Conservation (phyloP, 2,888 invertebrate species). For the Tridacna crocea region DNA sequence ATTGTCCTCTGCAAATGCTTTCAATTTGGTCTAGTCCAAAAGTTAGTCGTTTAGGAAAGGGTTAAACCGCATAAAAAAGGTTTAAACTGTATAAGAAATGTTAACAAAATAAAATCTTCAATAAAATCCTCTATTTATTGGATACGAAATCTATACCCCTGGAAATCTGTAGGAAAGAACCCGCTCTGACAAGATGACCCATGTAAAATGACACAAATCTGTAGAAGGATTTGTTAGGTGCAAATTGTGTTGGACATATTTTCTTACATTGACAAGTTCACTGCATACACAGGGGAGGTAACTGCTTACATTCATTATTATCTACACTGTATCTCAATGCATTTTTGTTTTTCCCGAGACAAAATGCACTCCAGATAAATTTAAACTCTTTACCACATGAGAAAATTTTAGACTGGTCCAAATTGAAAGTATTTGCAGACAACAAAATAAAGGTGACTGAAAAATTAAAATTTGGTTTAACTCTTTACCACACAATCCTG, state of each 20-base stretch:
- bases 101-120: too few relatives aligned
- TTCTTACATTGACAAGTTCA: slow-evolving; percentile 19
- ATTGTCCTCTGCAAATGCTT: too few relatives aligned
- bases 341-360: background rate
- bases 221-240: background rate
- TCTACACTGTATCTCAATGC: background rate
- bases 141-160: too few relatives aligned
- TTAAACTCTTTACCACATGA: too few relatives aligned
- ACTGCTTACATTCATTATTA: slow-evolving; percentile 16
- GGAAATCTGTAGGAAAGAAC: too few relatives aligned
- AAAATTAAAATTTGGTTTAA: too few relatives aligned
- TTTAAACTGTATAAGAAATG: background rate
- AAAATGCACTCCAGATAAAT: background rate
- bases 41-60: background rate
- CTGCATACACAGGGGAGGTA: slow-evolving; percentile 9
- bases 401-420: too few relatives aligned
- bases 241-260: slow-evolving; percentile 17
- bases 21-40: background rate
- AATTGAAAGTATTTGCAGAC: too few relatives aligned
- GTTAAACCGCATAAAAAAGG: background rate
- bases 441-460: too few relatives aligned
- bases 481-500: too few relatives aligned
- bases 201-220: slow-evolving; percentile 15
- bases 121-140: too few relatives aligned
- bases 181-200: background rate